Conservation (phyloP, 2,113 vertebrate species). For the Symphodus melops region DNA sequence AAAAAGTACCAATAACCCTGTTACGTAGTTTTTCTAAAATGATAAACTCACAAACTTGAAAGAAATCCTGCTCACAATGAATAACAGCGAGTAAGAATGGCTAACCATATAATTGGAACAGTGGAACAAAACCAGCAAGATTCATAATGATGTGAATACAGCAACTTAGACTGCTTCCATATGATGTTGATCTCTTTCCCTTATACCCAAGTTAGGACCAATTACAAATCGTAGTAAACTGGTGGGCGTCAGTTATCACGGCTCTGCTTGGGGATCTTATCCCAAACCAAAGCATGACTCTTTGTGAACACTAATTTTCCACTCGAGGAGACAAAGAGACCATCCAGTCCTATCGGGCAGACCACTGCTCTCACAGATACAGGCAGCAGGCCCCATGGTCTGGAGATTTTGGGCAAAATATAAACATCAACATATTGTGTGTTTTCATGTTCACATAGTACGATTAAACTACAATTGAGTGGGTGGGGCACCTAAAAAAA, state of each 20-base stretch:
- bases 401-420: not conserved
- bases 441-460: not conserved
- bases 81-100: too few species aligned
- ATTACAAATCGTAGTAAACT: not conserved
- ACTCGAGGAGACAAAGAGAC: slow-evolving; percentile 40
- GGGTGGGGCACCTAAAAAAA: not conserved
- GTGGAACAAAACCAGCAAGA: too few species aligned
- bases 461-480: not conserved
- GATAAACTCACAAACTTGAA: too few species aligned
- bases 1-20: too few species aligned
- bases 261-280: slow-evolving; percentile 32
- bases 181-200: not conserved
- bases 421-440: not conserved
- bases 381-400: slow-evolving; percentile 5
- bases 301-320: slow-evolving; percentile 44
- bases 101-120: too few species aligned
- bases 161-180: too few species aligned
- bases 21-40: too few species aligned
- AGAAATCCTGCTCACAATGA: too few species aligned
- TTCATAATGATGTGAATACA: too few species aligned
- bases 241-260: slow-evolving; percentile 10
- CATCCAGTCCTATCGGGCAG: slow-evolving; percentile 46
- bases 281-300: slow-evolving; percentile 15
- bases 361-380: slow-evolving; percentile 26
- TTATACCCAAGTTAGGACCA: not conserved